Conservation (phyloP, 2,888 invertebrate genomes). For the Torymus texanus region DNA sequence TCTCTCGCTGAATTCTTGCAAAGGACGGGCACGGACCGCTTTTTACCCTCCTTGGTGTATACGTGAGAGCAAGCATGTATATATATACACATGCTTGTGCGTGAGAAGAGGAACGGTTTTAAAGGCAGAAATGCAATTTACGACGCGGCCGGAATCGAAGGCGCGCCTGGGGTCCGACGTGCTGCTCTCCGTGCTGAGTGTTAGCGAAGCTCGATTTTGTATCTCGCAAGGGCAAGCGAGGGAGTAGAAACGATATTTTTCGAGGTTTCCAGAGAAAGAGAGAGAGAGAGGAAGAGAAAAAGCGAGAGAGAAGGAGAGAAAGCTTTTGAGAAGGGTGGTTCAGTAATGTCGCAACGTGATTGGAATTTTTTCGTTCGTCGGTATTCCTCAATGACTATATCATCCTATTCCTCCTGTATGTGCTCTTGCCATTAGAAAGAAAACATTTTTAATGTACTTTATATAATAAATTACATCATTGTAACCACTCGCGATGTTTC, state of each 20-base stretch:
- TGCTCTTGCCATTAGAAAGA: too few relatives aligned
- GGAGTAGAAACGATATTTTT: neutral
- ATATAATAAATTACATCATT: too few relatives aligned
- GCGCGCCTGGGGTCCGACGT: neutral
- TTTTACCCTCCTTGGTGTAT: slow-evolving; percentile 21
- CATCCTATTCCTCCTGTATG: neutral
- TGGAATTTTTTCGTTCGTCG: slow-evolving; percentile 20
- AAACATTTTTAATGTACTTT: neutral
- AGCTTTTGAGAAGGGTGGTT: neutral
- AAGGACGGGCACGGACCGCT: slow-evolving; percentile 18
- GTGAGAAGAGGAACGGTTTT: slow-evolving; percentile 14
- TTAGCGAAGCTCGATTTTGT: slow-evolving; percentile 23
- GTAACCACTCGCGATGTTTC: too few relatives aligned
- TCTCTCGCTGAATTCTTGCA: slow-evolving; percentile 6
- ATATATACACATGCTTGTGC: too few relatives aligned
- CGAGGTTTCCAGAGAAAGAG: neutral
- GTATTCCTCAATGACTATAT: neutral
- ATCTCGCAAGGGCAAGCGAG: neutral
- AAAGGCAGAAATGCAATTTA: slow-evolving; percentile 47
- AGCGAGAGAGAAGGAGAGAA: slow-evolving; percentile 3
- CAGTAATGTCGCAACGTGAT: slow-evolving; percentile 7
- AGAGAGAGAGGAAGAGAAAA: neutral
- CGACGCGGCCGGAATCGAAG: slow-evolving; percentile 36
- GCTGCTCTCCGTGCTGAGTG: neutral
- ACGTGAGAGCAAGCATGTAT: too few relatives aligned